phyloP scores from a whole-genome alignment of 2,797 vertebrate species.

The Arctocebus calabarensis region DNA sequence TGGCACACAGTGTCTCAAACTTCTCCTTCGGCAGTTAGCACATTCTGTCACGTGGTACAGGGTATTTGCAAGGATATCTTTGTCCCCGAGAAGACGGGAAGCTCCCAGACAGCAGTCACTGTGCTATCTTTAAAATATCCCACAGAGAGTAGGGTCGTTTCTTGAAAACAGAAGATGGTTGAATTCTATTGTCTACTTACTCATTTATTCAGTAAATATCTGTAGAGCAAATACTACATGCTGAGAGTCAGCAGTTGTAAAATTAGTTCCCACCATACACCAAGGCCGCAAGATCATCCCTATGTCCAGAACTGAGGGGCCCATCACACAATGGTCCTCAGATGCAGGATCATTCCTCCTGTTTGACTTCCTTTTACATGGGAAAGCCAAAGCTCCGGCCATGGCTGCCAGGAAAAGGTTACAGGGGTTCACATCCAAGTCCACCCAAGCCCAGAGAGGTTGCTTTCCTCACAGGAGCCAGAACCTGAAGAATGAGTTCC shows the following conservation, averaged over 20 bases:
- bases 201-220: background rate
- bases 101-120: background rate
- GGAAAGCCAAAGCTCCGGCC: background rate
- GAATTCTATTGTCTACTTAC: background rate
- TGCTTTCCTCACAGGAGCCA: background rate
- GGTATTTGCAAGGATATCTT: background rate
- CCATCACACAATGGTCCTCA: background rate
- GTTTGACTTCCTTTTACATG: background rate
- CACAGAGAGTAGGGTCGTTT: background rate
- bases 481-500: background rate
- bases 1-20: background rate
- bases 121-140: background rate
- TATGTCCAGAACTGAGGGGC: background rate
- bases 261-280: background rate
- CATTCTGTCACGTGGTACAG: rapidly evolving
- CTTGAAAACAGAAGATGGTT: background rate
- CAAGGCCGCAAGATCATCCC: background rate
- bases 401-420: background rate
- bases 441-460: background rate
- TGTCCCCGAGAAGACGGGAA: background rate
- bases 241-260: background rate
- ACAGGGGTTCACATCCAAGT: background rate
- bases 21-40: background rate
- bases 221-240: background rate
- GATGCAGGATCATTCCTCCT: background rate